Evolutionary conservation across 2,888 invertebrate species (phyloP).

Genomic region (Bruchidius siliquastri): DNA sequence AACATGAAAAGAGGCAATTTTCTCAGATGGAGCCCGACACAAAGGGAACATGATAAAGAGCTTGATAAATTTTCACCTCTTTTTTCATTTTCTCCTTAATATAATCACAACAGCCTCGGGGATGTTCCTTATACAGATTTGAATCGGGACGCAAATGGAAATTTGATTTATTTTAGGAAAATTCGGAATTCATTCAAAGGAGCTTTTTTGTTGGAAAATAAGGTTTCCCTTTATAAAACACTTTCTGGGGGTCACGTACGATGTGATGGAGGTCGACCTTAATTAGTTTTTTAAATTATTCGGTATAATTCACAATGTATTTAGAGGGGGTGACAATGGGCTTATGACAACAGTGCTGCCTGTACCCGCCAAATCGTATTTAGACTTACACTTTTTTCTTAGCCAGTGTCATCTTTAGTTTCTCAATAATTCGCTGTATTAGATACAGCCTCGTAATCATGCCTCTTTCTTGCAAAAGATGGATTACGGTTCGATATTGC

Average conservation of each 20-base stretch:
- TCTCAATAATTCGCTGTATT: no score
- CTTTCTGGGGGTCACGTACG: background rate
- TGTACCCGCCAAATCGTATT: no score
- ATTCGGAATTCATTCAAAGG: background rate
- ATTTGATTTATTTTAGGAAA: background rate
- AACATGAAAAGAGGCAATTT: background rate
- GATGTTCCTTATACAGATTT: background rate
- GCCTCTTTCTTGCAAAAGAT: no score
- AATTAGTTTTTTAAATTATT: background rate
- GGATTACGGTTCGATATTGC: no score
- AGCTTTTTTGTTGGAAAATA: background rate
- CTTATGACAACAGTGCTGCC: background rate
- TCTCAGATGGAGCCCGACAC: background rate
- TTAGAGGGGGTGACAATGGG: background rate
- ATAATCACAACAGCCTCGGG: background rate
- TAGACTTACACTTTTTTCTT: no score
- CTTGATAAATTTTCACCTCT: background rate
- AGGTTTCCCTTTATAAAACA: background rate
- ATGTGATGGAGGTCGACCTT: background rate
- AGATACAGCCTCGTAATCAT: no score
- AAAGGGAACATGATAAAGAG: background rate
- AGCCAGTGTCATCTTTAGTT: no score
- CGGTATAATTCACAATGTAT: background rate
- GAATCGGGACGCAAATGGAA: background rate
- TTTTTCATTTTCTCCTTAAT: background rate